Percentiles rank a stretch among this genome's conserved stretches.
These are phyloP conservation scores for Stramonita haemastoma DNA, from an alignment of 2,888 invertebrate species.

Conservation along the genomic window DNA sequence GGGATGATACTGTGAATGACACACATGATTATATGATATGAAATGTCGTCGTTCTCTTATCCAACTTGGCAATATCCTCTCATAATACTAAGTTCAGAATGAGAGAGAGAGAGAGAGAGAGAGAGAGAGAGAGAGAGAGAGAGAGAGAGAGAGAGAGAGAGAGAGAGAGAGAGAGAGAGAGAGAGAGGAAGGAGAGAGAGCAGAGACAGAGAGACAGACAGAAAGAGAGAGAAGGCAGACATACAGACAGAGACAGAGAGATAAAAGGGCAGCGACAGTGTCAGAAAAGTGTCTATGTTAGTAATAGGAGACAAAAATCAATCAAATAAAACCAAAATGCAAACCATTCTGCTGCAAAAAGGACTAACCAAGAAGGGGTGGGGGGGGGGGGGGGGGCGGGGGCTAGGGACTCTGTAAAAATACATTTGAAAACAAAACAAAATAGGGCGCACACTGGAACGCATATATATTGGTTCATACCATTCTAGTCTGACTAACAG, in stretches of 20 bases:
- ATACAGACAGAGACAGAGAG: neutral
- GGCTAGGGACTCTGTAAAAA: neutral
- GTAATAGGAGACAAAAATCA: neutral
- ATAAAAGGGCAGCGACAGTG: neutral
- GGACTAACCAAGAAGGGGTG: neutral
- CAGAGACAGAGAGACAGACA: neutral
- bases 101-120: neutral
- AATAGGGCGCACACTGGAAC: too few relatives aligned
- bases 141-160: constrained; percentile 16
- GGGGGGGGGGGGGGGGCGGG: too few relatives aligned
- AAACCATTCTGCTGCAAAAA: neutral
- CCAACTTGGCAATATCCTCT: too few relatives aligned
- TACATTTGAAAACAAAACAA: neutral
- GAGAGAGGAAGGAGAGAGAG: neutral
- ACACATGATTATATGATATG: too few relatives aligned
- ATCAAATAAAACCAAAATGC: neutral
- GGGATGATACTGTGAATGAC: too few relatives aligned
- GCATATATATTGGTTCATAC: neutral
- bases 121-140: constrained; percentile 8
- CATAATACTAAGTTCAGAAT: too few relatives aligned
- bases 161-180: constrained; percentile 5
- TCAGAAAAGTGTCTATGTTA: neutral
- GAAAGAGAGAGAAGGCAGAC: neutral
- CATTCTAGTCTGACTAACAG: neutral
- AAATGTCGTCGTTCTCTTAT: too few relatives aligned